These are phyloP conservation scores for Loripinus fragilis DNA, from an alignment of 2,888 invertebrate species.

Conservation along the genomic window DNA sequence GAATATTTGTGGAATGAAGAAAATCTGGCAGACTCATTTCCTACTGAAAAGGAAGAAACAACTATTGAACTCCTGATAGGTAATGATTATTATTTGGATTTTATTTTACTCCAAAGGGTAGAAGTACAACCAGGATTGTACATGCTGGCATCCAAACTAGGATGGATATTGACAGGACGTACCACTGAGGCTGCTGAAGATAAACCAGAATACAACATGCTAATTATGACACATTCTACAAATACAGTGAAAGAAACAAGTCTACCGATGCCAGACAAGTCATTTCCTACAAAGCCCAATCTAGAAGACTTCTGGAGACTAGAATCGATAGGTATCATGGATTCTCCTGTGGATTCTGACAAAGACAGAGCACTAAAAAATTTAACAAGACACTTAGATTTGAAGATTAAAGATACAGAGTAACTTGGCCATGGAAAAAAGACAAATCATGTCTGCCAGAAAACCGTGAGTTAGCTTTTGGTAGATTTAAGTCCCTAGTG, in stretches of 20 bases:
- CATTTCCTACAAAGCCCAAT: conserved; percentile 27
- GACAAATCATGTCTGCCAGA: conserved; percentile 23
- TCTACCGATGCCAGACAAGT: neutral
- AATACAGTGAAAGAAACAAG: conserved; percentile 6
- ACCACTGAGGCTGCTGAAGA: neutral
- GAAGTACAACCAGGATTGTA: conserved; percentile 21
- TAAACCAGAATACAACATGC: neutral
- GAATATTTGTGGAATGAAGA: too few species aligned
- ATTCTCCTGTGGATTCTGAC: neutral
- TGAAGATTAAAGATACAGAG: conserved; percentile 27
- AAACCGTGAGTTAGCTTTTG: conserved; percentile 31
- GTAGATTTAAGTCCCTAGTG: conserved; percentile 29
- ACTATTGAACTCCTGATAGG: conserved; percentile 12
- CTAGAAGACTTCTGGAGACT: conserved; percentile 41
- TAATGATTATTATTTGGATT: conserved; percentile 22
- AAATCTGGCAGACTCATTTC: conserved; percentile 7
- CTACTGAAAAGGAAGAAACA: neutral
- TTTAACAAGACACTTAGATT: conserved; percentile 30
- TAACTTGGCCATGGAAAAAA: conserved; percentile 41
- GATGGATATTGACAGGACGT: conserved; percentile 16
- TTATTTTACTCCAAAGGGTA: conserved; percentile 14
- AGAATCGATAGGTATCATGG: conserved; percentile 25
- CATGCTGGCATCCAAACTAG: conserved; percentile 18
- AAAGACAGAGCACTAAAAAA: conserved; percentile 10
- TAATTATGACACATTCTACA: neutral